Percentiles rank a stretch among this genome's conserved stretches.
Conservation (phyloP, 2,888 invertebrate genomes). For the Rotaria macrura region DNA sequence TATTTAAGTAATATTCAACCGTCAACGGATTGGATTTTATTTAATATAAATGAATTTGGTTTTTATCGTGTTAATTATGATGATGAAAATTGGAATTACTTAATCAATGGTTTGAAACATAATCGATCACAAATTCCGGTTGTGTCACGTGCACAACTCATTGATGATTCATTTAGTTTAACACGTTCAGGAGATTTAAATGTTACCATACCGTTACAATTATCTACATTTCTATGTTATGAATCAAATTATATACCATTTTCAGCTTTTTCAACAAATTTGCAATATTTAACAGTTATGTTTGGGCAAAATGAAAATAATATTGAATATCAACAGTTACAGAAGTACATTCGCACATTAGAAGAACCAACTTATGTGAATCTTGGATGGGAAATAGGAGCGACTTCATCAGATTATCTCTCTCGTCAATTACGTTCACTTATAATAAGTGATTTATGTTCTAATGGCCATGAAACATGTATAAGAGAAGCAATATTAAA, state of each 20-base stretch:
- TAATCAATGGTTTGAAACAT: slow-evolving; percentile 20
- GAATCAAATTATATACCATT: slow-evolving; percentile 24
- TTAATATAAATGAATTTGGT: slow-evolving; percentile 24
- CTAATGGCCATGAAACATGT: neutral
- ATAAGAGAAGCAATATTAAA: neutral
- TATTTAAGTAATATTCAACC: neutral
- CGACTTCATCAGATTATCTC: neutral
- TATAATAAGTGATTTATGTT: neutral
- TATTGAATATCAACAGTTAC: neutral
- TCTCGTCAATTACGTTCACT: slow-evolving; percentile 5
- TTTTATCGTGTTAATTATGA: slow-evolving; percentile 33
- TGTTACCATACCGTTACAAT: neutral
- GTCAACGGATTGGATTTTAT: slow-evolving; percentile 21
- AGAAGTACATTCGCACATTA: slow-evolving; percentile 24
- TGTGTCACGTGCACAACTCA: slow-evolving; percentile 22
- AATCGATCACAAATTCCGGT: neutral
- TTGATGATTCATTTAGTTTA: slow-evolving; percentile 32
- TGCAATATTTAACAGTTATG: neutral
- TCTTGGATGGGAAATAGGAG: slow-evolving; percentile 8
- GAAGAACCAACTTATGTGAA: slow-evolving; percentile 19
- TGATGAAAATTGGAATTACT: slow-evolving; percentile 21
- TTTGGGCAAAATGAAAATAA: slow-evolving; percentile 6
- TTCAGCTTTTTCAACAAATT: neutral
- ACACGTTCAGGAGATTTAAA: slow-evolving; percentile 23
- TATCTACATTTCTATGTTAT: slow-evolving; percentile 18